These are phyloP conservation scores for Drosophila novamexicana DNA, from an alignment of 1,140 invertebrate species.

Conservation along the genomic window DNA sequence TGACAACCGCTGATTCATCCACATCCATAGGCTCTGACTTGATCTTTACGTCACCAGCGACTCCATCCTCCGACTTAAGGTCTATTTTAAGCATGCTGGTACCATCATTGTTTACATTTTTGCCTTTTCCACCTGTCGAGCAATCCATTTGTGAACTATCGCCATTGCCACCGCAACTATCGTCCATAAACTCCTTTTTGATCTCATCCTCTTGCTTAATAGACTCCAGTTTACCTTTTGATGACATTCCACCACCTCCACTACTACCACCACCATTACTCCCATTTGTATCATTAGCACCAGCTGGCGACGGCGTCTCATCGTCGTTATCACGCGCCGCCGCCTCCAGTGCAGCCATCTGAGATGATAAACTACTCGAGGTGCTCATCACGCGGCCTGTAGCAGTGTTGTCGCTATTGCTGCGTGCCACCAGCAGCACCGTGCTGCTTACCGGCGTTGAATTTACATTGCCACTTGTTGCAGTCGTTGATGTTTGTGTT, in stretches of 20 bases:
- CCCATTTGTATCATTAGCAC: conserved; percentile 83
- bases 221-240: conserved; percentile 88
- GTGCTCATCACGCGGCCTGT: conserved; percentile 64
- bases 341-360: conserved; percentile 89
- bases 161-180: conserved; percentile 81
- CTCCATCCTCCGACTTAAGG: conserved; percentile 83
- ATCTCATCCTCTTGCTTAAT: conserved; percentile 88
- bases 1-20: conserved; percentile 57
- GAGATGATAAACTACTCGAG: conserved; percentile 86
- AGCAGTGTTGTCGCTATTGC: conserved; percentile 35
- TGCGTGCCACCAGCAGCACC: conserved; percentile 45
- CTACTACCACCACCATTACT: conserved; percentile 57
- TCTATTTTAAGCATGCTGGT: conserved; percentile 88
- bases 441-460: conserved; percentile 53
- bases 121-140: conserved; percentile 86
- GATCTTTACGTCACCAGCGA: conserved; percentile 80
- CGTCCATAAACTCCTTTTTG: conserved; percentile 88
- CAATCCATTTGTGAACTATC: conserved; percentile 84
- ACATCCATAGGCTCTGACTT: conserved; percentile 84
- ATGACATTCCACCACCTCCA: conserved; percentile 70
- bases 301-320: conserved; percentile 88
- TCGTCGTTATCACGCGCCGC: conserved; percentile 87
- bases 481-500: conserved; percentile 67
- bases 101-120: conserved; percentile 88
- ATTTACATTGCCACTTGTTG: conserved; percentile 38